These are phyloP conservation scores for Prionace glauca DNA, from an alignment of 2,797 vertebrate species.

Conservation along the genomic window DNA sequence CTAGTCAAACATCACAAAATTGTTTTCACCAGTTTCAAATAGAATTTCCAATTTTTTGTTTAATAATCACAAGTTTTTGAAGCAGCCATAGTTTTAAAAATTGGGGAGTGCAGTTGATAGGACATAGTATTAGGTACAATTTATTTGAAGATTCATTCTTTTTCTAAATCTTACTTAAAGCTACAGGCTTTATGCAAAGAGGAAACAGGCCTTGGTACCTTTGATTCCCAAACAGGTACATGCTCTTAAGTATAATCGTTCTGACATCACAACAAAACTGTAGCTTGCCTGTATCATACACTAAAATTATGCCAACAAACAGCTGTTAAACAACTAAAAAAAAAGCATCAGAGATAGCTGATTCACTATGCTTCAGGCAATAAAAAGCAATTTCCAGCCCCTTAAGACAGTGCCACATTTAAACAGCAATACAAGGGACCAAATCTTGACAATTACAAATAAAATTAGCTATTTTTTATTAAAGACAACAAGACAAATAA, in stretches of 20 bases:
- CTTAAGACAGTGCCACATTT: not conserved
- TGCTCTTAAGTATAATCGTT: not conserved
- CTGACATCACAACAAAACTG: not conserved
- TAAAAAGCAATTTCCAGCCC: not conserved
- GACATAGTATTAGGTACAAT: not conserved
- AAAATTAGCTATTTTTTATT: not conserved
- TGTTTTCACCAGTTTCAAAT: not conserved
- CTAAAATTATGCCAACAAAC: constrained; percentile 17
- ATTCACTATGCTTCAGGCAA: not conserved
- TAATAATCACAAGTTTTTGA: not conserved
- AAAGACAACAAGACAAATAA: not conserved
- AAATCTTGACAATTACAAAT: not conserved
- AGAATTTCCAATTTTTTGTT: not conserved
- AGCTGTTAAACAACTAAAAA: not conserved
- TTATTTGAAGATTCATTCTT: not conserved
- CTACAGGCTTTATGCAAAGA: not conserved
- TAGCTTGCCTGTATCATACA: not conserved
- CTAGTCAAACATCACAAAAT: not conserved
- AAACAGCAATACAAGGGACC: not conserved
- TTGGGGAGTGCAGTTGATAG: not conserved
- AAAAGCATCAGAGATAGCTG: not conserved
- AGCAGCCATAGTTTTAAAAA: not conserved
- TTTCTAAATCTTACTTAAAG: not conserved
- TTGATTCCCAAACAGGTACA: too few species aligned
- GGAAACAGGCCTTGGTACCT: not conserved